These are phyloP conservation scores for Lagopus leucura DNA, from an alignment of 2,113 vertebrate genomes.

Conservation along the genomic window DNA sequence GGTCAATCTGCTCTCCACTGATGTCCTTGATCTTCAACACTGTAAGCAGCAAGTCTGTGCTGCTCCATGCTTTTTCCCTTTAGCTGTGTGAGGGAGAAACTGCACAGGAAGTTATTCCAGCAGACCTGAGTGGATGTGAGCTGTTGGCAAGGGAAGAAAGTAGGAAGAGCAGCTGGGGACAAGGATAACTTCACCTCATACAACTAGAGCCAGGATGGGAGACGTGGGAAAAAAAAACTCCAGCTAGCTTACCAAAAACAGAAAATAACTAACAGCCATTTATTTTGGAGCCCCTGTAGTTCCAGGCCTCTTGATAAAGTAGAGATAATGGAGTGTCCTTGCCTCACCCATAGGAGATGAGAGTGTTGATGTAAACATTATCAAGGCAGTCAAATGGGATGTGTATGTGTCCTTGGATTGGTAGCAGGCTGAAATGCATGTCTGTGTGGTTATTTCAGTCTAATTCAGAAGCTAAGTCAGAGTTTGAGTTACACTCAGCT, in stretches of 20 bases:
- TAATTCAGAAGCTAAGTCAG: neutral
- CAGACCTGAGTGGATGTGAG: neutral
- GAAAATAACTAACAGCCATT: neutral
- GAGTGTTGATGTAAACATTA: fast-evolving
- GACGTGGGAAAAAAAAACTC: neutral
- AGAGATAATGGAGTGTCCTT: neutral
- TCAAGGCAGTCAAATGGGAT: neutral
- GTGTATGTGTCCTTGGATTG: neutral
- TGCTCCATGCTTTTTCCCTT: neutral
- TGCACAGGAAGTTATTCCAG: neutral
- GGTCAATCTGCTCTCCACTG: neutral
- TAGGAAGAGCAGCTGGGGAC: neutral
- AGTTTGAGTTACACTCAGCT: neutral
- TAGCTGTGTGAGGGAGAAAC: neutral
- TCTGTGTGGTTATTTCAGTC: neutral
- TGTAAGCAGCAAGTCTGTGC: neutral
- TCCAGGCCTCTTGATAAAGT: neutral
- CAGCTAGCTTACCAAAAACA: neutral
- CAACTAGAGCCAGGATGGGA: neutral
- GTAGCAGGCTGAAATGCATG: neutral
- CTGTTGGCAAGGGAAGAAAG: neutral
- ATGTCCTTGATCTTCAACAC: neutral
- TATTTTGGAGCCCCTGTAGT: neutral
- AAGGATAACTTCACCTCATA: neutral
- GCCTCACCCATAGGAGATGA: fast-evolving